Evolutionary conservation across 2,797 vertebrate genomes (phyloP).

Genomic region (Sarcoramphus papa): DNA sequence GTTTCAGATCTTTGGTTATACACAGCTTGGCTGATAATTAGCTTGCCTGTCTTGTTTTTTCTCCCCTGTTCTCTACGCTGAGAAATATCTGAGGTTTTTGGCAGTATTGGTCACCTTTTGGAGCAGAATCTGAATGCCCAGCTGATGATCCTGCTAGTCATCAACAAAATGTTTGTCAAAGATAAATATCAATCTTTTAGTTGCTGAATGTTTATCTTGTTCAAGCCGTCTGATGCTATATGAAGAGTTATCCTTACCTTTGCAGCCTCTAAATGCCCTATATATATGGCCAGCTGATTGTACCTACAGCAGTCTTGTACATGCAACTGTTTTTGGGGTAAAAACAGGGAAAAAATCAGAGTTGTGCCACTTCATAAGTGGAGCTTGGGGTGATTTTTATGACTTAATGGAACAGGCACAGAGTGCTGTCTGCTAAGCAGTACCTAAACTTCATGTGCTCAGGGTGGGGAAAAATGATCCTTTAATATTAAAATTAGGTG

Average conservation of each 20-base stretch:
- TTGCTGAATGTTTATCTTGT: background rate
- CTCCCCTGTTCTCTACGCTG: background rate
- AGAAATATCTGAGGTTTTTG: background rate
- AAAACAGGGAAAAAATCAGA: fast-evolving
- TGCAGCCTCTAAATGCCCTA: background rate
- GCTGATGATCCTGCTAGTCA: background rate
- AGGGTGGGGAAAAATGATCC: background rate
- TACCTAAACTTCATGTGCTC: background rate
- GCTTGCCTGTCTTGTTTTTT: background rate
- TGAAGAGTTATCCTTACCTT: background rate
- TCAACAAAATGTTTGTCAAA: background rate
- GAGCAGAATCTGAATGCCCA: background rate
- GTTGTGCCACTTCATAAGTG: background rate
- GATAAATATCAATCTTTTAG: background rate
- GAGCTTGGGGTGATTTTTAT: background rate
- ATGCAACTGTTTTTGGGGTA: background rate
- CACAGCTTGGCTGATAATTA: background rate
- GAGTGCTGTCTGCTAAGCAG: background rate
- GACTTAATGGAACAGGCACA: background rate
- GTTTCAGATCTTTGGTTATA: background rate
- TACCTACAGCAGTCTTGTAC: background rate
- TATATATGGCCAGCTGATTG: background rate
- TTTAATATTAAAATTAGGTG: constrained; percentile 22
- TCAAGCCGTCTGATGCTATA: background rate
- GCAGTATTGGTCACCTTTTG: background rate